Base-by-base conservation (phyloP, 2,888 invertebrate genomes). In the Teleiodes luculella region DNA sequence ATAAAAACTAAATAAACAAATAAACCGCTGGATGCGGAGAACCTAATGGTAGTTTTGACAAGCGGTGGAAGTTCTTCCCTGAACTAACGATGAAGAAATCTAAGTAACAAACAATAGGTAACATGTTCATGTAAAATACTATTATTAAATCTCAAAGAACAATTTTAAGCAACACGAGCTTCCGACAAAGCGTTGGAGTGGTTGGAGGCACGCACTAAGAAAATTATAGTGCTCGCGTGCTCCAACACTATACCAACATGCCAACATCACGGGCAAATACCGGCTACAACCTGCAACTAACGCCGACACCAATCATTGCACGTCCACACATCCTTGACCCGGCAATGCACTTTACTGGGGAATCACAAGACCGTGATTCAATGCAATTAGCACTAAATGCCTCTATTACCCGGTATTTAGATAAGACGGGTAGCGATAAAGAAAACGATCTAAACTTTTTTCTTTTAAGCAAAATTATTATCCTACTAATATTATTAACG, bases 211-310 rank as follows among this genome's bases (percentile, higher is more conserved):
- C 52, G 55, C 52, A 28, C 52, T 48, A 24, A 47, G 53, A 28
- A 52, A 55, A 55, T 55, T 55, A 63, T 63, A 71, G 57, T 62
- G 65, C 61, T 84, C 70, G 84, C 84, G 83, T 84, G 85, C 66
- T 3, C 39, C 16, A 39, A 39, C 39, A 39, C 39, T 39, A 39
- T 39, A 16, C 16, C 16, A 39, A 3, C 35, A 13, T 11, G 11
- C 11, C 35, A n/a, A 36, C 13, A 36, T 13, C 78, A 77, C 50
- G 37, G 64, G 66, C 33, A 49, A 35, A 33, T 14, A 35, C 49
- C 13, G n/a, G 20, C 65, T 65, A 70, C 64, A 70, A 54, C 43
- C n/a, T n/a, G n/a, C n/a, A n/a, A n/a, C n/a, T n/a, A n/a, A n/a
- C n/a, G n/a, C n/a, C n/a, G 78, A 78, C 74, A 72, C 69, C 11